phyloP scores from a whole-genome alignment of 2,797 vertebrate genomes.

The Cryptoprocta ferox region DNA sequence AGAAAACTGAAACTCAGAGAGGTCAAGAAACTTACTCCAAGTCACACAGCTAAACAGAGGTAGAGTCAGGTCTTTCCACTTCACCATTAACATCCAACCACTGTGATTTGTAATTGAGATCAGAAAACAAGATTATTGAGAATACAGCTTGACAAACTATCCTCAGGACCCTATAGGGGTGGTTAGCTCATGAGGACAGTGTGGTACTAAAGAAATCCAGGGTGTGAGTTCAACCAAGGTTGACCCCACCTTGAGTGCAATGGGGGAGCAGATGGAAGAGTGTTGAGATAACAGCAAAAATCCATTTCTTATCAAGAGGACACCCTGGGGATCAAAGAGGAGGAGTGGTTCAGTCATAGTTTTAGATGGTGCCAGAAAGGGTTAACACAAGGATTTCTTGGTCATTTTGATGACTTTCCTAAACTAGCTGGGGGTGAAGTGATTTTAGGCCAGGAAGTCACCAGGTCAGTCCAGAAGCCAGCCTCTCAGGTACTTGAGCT shows the following conservation, averaged over 20 bases:
- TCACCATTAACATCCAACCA: neutral
- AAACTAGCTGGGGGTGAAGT: neutral
- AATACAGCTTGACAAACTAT: neutral
- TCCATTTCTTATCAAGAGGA: neutral
- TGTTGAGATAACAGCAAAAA: neutral
- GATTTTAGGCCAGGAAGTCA: neutral
- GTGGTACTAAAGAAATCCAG: neutral
- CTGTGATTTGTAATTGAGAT: neutral
- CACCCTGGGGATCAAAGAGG: neutral
- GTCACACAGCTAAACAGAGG: neutral
- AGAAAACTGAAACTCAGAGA: constrained; percentile 26
- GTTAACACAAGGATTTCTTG: neutral
- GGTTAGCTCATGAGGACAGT: neutral
- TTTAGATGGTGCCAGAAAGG: rapidly evolving
- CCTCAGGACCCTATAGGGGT: neutral
- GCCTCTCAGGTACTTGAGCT: neutral
- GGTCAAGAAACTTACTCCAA: neutral
- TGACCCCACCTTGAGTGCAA: neutral
- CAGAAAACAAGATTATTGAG: neutral
- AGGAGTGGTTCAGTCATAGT: neutral
- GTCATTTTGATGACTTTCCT: neutral
- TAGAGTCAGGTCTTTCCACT: neutral
- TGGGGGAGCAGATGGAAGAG: neutral
- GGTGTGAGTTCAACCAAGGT: neutral
- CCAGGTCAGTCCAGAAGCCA: neutral